A percentile compares a stretch with the other conserved stretches of the same genome.
Evolutionary conservation across 2,113 vertebrate genomes (phyloP).

Genomic region (Onychostruthus taczanowskii): DNA sequence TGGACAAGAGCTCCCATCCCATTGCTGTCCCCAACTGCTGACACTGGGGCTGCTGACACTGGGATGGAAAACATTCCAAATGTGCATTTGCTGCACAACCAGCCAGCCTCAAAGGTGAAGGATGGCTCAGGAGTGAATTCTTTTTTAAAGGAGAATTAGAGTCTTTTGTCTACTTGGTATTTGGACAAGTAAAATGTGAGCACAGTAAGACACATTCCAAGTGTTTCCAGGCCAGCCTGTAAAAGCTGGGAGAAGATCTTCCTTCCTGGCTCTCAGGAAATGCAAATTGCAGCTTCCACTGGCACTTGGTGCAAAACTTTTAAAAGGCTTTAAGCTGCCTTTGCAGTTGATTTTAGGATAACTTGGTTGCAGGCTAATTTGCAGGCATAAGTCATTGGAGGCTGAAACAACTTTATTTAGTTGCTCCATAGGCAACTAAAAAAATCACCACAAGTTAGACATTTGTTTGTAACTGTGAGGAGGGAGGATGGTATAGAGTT

Average conservation of each 20-base stretch:
- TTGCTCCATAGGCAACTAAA: not conserved
- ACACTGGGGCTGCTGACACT: not conserved
- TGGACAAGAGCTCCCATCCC: not conserved
- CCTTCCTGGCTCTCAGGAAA: not conserved
- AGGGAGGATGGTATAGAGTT: not conserved
- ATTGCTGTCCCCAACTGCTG: not conserved
- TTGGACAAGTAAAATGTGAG: not conserved
- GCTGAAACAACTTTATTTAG: too few relatives aligned
- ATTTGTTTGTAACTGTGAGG: not conserved
- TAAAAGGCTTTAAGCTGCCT: not conserved
- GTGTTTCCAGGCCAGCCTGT: not conserved
- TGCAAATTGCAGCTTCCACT: not conserved
- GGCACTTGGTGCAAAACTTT: not conserved
- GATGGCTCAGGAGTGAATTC: not conserved
- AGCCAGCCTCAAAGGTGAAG: not conserved
- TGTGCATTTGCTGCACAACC: not conserved
- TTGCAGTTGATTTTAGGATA: not conserved
- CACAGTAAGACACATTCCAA: not conserved
- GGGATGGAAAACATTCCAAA: not conserved
- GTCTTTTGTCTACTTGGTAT: not conserved
- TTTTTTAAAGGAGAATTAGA: not conserved
- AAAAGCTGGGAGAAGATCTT: not conserved
- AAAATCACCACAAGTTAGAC: not conserved
- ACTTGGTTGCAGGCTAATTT: conserved; percentile 4
- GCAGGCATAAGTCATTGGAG: not conserved